These are phyloP conservation scores for Argyrosomus japonicus DNA, from an alignment of 2,113 vertebrate species.

Conservation along the genomic window DNA sequence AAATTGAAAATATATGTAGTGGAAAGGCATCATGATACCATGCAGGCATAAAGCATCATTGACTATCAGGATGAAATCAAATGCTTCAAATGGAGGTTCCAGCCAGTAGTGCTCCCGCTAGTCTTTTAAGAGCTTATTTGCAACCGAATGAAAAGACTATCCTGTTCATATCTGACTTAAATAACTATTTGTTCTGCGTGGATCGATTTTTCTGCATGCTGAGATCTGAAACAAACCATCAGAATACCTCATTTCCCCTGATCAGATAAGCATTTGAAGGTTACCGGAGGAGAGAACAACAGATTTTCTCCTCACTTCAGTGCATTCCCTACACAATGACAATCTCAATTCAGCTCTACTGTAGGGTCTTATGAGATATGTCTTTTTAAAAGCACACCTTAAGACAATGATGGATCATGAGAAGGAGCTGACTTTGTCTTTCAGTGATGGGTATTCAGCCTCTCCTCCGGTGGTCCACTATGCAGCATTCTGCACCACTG, in stretches of 20 bases:
- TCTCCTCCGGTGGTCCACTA: constrained; percentile 65
- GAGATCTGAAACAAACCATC: constrained; percentile 53
- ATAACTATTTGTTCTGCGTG: constrained; percentile 49
- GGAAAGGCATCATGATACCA: constrained; percentile 75
- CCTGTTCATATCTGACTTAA: constrained; percentile 48
- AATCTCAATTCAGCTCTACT: constrained; percentile 34
- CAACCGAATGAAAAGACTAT: constrained; percentile 43
- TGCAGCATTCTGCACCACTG: constrained; percentile 72
- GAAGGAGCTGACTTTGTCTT: constrained; percentile 53
- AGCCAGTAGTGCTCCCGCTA: constrained; percentile 19
- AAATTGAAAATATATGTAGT: constrained; percentile 82
- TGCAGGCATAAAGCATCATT: constrained; percentile 63
- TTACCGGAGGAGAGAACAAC: constrained; percentile 45
- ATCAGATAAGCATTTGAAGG: constrained; percentile 64
- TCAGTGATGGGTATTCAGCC: constrained; percentile 57
- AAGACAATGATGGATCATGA: constrained; percentile 56
- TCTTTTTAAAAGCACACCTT: constrained; percentile 41
- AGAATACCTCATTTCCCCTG: constrained; percentile 45
- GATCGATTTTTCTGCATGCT: constrained; percentile 60
- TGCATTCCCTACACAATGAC: constrained; percentile 26
- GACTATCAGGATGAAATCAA: constrained; percentile 70
- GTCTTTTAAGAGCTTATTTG: constrained; percentile 63
- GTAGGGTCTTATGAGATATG: constrained; percentile 1
- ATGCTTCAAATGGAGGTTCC: constrained; percentile 55
- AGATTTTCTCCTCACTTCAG: constrained; percentile 30